A percentile compares a stretch with the other conserved stretches of the same genome.
phyloP scores from a whole-genome alignment of 2,888 invertebrate genomes.

The Eristalis arbustorum region DNA sequence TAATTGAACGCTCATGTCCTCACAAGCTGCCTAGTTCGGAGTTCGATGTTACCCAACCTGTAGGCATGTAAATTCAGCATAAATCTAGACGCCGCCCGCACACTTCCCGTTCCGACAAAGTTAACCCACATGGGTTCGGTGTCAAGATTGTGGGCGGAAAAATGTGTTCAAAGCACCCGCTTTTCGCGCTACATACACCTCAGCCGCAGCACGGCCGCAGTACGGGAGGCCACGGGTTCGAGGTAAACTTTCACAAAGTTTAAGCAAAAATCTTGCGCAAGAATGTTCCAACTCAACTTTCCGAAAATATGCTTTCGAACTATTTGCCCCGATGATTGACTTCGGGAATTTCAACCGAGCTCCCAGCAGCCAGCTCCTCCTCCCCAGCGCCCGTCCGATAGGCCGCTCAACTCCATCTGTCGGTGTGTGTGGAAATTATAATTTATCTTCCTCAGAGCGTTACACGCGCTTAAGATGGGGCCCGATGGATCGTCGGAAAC shows the following conservation, averaged over 20 bases:
- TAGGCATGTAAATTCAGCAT: neutral
- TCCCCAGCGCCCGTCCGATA: neutral
- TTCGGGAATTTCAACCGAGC: constrained; percentile 26
- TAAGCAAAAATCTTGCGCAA: constrained; percentile 51
- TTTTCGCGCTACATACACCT: neutral
- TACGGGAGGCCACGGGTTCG: neutral
- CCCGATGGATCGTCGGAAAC: constrained; percentile 35
- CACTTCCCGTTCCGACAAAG: neutral
- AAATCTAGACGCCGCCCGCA: neutral
- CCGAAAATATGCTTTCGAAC: constrained; percentile 58
- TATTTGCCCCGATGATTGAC: constrained; percentile 62
- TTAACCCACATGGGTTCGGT: neutral
- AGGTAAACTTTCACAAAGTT: constrained; percentile 46
- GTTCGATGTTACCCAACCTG: constrained; percentile 20
- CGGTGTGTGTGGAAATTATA: constrained; percentile 52
- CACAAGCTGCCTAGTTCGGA: constrained; percentile 10
- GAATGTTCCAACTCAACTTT: constrained; percentile 51
- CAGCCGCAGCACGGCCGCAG: neutral
- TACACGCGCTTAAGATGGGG: constrained; percentile 9
- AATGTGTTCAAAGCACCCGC: constrained; percentile 1
- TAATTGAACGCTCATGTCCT: constrained; percentile 14
- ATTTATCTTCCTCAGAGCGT: constrained; percentile 60
- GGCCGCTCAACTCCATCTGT: constrained; percentile 49
- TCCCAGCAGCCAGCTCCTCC: neutral
- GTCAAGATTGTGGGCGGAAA: constrained; percentile 6